Evolutionary conservation across 2,113 vertebrate genomes (phyloP), one percentile per base, ranked within the genome.

Genomic region (Scatophagus argus): DNA sequence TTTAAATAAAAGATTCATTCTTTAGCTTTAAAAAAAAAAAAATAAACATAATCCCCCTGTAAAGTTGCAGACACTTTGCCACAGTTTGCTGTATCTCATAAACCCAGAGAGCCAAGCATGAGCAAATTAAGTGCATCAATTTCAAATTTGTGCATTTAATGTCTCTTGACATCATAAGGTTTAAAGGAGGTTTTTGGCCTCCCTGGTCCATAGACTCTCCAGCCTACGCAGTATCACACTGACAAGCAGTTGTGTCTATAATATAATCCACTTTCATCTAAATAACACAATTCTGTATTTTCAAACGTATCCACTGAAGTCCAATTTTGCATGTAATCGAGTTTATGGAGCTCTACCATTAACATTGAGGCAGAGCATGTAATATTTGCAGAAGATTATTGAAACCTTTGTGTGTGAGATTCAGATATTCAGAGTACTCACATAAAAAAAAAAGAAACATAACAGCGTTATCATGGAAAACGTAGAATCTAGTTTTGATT

Each of bases 1-100:
- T 83, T 73, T 68, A 25, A 75, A 83, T 72, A 52, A 77, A 73
- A 68, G 34, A 83, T 81, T 67, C 54, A 84, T 77, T 81, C 47
- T 63, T 47, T 38, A 75, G n/a, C n/a, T n/a, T n/a, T n/a, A n/a
- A n/a, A n/a, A n/a, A n/a, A n/a, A 10, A 23, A 38, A 62, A 46
- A 77, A 27, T 17, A 36, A 62, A 21, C 56, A 52, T 46, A 83
- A 80, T 72, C 66, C 75, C 21, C 31, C 46, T n/a, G 56, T 64
- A 66, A 73, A 72, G 67, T 63, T 69, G 71, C 41, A 79, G 66
- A 82, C 84, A 58, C 64, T 86, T 49, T 55, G 54, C 68, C 46
- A 66, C 60, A n/a, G 55, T 52, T 43, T 60, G 54, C 60, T 58
- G 44, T 78, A 66, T 83, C 73, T 77, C 73, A 61, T 43, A 55